Percentiles rank a stretch among this genome's conserved stretches.
Conservation (phyloP, 2,797 vertebrate genomes). For the Sebastes cheni region DNA sequence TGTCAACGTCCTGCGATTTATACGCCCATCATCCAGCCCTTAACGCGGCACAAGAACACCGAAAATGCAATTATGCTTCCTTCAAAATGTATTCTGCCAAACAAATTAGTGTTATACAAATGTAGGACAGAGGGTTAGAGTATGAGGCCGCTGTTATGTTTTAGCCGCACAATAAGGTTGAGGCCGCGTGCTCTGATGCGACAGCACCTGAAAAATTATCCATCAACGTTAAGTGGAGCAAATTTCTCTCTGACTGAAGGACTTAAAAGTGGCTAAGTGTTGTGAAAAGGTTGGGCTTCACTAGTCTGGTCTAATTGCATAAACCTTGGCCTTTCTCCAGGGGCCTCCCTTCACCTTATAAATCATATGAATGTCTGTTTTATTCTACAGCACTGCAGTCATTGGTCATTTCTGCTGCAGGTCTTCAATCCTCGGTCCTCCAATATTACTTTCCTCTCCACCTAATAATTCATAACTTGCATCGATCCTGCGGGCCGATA, state of each 20-base stretch:
- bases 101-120: neutral
- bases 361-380: conserved; percentile 72
- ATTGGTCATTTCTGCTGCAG: conserved; percentile 69
- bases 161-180: conserved; percentile 12
- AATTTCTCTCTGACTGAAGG: conserved; percentile 57
- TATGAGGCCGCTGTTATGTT: conserved; percentile 20
- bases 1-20: neutral
- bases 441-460: conserved; percentile 64
- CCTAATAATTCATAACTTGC: conserved; percentile 76
- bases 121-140: neutral
- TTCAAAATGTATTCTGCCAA: neutral
- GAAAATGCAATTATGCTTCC: neutral
- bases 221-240: conserved; percentile 50
- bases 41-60: neutral
- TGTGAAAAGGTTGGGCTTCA: conserved; percentile 55
- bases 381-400: conserved; percentile 58
- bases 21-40: neutral
- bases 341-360: conserved; percentile 62
- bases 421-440: conserved; percentile 60
- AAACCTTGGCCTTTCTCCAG: conserved; percentile 70
- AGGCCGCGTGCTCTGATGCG: conserved; percentile 42
- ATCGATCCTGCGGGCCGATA: conserved; percentile 66
- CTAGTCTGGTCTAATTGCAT: conserved; percentile 63
- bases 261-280: conserved; percentile 52
- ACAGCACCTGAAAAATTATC: conserved; percentile 65